Percentiles rank a stretch among this genome's conserved stretches.
Evolutionary conservation across 2,797 vertebrate species (phyloP).

Genomic region (Capromys pilorides): DNA sequence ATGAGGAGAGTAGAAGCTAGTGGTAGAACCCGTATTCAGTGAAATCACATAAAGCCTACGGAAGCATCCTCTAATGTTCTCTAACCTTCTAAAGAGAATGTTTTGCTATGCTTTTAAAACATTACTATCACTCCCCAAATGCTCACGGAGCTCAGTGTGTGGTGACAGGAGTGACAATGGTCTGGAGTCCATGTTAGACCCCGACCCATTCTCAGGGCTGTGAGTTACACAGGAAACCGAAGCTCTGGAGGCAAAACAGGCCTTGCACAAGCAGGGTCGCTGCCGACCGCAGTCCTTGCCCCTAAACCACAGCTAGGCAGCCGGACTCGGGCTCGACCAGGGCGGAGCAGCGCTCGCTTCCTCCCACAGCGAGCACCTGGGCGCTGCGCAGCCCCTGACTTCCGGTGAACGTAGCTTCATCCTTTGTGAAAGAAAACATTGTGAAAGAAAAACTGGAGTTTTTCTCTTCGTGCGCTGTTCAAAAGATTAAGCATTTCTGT

Average conservation of each 20-base stretch:
- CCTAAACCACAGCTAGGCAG: background rate
- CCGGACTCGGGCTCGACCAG: background rate
- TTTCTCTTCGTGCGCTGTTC: conserved; percentile 12
- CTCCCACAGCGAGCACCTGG: background rate
- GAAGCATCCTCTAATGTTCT: background rate
- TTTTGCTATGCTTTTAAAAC: background rate
- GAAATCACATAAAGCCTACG: background rate
- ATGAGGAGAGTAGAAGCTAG: background rate
- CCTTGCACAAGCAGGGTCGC: background rate
- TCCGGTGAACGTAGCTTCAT: background rate
- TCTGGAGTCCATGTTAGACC: background rate
- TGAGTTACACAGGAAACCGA: conserved; percentile 12
- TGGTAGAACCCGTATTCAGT: background rate
- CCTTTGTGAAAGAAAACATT: background rate
- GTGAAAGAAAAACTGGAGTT: background rate
- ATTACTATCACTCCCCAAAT: background rate
- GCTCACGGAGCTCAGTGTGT: background rate
- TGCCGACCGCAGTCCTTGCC: conserved; percentile 22
- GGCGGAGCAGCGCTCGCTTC: background rate
- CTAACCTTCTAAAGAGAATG: conserved; percentile 18
- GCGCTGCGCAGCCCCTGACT: background rate
- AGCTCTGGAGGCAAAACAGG: background rate
- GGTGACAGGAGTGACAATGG: background rate
- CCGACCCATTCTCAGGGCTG: background rate
- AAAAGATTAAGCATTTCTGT: background rate